Base-by-base conservation (phyloP, 2,888 invertebrate genomes). In the Tachina grossa region DNA sequence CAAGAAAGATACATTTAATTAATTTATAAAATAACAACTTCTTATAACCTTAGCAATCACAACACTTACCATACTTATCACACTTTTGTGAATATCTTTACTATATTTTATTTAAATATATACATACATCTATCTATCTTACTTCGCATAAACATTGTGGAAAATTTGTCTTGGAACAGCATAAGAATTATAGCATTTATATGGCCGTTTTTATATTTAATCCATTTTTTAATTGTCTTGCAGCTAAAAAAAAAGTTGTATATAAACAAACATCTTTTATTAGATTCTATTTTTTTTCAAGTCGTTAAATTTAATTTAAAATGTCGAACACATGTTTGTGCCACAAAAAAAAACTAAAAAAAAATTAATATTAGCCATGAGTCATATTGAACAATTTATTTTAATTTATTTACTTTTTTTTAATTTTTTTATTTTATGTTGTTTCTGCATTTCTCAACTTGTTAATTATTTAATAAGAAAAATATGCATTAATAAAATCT, bases 311-410 rank as follows among this genome's bases (percentile, higher is more conserved):
- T 66, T 31, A 76, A 66, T 77, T 77, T 49, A 57, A 66, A 49
- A 68, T 68, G 39, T 47, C 10, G 47, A 71, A 43, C 47, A 59
- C 53, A 63, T 80, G 65, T 71, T 72, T 72, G 65, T 49, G 22
- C 63, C 72, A 65, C 57, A 39, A 57, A 47, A 57, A 55, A 8
- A n/a, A n/a, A n/a, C n/a, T n/a, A 0, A 0, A 31, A 31, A 31
- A 31, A 31, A 0, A 31, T 31, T 19, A 19, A 51, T 2, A 57
- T 53, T 49, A 57, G 9, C 9, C 11, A 11, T 77, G 78, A 78
- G 59, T 78, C 79, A 71, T 63, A 8, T 71, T n/a, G 10, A 39
- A 41, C 51, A 31, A 19, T 51, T 68, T 47, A 14, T 45, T 63
- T 55, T n/a, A 49, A 39, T 51, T 63, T 13, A 61, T 9, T 14